Evolutionary conservation across 2,888 invertebrate species (phyloP).

Genomic region (Calameuta idolon): DNA sequence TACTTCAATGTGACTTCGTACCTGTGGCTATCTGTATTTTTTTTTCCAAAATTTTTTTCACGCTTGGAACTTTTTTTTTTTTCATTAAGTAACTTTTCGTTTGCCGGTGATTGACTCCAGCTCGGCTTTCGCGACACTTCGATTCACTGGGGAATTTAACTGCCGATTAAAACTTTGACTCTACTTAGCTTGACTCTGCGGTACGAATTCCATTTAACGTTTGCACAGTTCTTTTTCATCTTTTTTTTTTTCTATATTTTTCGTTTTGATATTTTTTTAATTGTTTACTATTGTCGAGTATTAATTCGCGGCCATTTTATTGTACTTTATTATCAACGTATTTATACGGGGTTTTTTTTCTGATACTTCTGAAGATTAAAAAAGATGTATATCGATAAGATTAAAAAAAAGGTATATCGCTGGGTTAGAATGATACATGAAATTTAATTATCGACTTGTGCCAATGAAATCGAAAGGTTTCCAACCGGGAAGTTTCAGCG

Average conservation of each 20-base stretch:
- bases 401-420: neutral
- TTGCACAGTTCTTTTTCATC: neutral
- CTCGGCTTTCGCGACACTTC: neutral
- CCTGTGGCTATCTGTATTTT: neutral
- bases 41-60: neutral
- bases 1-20: neutral
- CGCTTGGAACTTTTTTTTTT: neutral
- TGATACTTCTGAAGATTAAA: neutral
- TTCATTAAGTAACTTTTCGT: neutral
- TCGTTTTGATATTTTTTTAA: neutral
- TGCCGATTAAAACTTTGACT: neutral
- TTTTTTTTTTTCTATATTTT: neutral
- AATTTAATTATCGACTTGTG: neutral
- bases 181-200: neutral
- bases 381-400: neutral
- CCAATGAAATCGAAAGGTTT: neutral
- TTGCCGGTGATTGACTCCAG: neutral
- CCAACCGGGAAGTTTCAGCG: neutral
- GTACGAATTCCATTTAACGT: neutral
- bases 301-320: neutral
- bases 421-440: neutral
- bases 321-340: neutral
- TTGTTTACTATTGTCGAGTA: neutral
- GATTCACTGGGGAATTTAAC: neutral
- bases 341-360: neutral